phyloP scores from a whole-genome alignment of 2,113 vertebrate species.

The Muntiacus muntjak region DNA sequence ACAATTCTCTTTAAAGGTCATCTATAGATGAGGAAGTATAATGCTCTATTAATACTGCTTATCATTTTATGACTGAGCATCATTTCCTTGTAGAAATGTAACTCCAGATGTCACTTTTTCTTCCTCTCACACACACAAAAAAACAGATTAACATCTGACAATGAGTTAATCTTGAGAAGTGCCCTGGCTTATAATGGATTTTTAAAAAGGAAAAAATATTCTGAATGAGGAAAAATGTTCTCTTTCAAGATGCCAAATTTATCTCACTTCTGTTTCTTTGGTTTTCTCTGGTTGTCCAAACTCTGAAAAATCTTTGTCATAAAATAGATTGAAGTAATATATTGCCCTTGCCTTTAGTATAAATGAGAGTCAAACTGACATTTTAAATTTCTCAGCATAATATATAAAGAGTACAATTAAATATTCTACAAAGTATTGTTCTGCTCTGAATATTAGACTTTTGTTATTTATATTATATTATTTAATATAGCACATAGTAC shows the following conservation, averaged over 20 bases:
- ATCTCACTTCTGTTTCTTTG: slow-evolving; percentile 12
- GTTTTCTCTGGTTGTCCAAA: neutral
- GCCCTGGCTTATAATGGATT: neutral
- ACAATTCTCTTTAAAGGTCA: slow-evolving; percentile 88
- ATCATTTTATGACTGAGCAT: slow-evolving; percentile 73
- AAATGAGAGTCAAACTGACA: neutral
- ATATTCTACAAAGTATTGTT: neutral
- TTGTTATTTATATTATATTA: neutral
- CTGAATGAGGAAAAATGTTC: neutral
- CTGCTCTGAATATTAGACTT: neutral
- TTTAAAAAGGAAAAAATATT: slow-evolving; percentile 42
- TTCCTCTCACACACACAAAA: slow-evolving; percentile 52
- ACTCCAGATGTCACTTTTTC: slow-evolving; percentile 30
- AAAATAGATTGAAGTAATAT: neutral
- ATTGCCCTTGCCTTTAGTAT: neutral
- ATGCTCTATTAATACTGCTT: slow-evolving; percentile 78
- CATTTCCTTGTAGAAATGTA: slow-evolving; percentile 68
- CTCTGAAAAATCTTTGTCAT: neutral
- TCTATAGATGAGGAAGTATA: slow-evolving; percentile 79
- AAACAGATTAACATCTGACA: slow-evolving; percentile 50
- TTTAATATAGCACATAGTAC: neutral
- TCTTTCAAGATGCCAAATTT: slow-evolving; percentile 10
- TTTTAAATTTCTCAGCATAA: neutral
- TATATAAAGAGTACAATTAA: neutral
- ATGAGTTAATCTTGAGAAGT: slow-evolving; percentile 54